Base-by-base conservation (phyloP, 2,113 vertebrate species). In the Dasyornis broadbenti region DNA sequence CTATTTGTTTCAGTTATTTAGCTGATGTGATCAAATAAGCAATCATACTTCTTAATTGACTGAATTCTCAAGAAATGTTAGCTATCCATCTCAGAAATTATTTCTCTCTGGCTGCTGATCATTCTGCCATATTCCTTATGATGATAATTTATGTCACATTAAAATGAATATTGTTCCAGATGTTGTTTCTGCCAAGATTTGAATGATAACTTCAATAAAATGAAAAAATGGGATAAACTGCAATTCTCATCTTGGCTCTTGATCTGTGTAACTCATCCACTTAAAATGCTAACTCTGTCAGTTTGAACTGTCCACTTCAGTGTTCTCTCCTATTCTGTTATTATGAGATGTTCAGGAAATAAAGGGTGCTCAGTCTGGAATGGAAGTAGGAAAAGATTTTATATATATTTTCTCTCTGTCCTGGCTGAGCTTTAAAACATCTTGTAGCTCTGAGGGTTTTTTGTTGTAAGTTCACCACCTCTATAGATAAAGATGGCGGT, bases 1-100 rank as follows among this genome's bases (percentile, higher is more conserved):
- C 28, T 83, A 57, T 80, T 94, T 95, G 63, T 95, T 95, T 80
- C 71, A 82, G 54, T 77, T 88, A 91, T 93, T 92, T 70, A 95
- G 86, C 33, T 90, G 47, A 77, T 89, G 45, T 54, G 63, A 91
- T 79, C 84, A 77, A 90, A 91, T 80, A 94, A 89, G 47, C 84
- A 92, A 92, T 82, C 52, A 72, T 63, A 73, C 19, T 77, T 91
- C 75, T 61, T 85, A 86, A 91, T 44, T 2, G 6, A 85, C 63
- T 61, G 70, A 95, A 91, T 83, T 92, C 39, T 79, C 61, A 85
- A 91, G 45, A 91, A 93, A 78, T 54, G 40, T 92, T 85, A 82
- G 79, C 47, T 82, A 90, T 89, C 71, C 17, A 52, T 63, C 78
- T 87, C 82, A 85, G 65, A 92, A 96, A 85, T 85, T 1, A 90